Conservation (phyloP, 2,113 vertebrate species). For the Hucho hucho region DNA sequence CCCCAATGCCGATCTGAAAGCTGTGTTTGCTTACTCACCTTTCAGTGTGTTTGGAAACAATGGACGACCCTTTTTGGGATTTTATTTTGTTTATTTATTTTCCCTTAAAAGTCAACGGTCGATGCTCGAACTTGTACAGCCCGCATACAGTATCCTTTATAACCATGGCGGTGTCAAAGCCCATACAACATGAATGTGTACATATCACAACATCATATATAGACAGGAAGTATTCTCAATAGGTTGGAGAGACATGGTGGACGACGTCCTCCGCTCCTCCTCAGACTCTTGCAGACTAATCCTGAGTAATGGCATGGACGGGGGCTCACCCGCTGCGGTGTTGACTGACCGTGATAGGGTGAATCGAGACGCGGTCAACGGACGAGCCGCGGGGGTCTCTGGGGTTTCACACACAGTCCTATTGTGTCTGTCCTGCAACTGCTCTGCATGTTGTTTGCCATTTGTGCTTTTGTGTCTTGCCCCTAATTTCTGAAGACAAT, state of each 20-base stretch:
- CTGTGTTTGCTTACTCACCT: conserved; percentile 16
- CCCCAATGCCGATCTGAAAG: not conserved
- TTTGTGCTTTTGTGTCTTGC: no score
- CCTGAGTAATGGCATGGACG: conserved; percentile 64
- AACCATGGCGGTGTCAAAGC: not conserved
- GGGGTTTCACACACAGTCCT: not conserved
- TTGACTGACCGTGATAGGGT: conserved; percentile 48
- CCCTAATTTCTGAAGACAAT: no score
- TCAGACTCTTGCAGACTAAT: conserved; percentile 74
- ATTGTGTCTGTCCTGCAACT: no score
- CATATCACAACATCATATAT: not conserved
- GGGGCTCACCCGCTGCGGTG: conserved; percentile 43
- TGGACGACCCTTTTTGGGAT: not conserved
- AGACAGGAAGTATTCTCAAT: not conserved
- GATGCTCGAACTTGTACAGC: not conserved
- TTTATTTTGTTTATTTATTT: not conserved
- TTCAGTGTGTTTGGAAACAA: conserved; percentile 23
- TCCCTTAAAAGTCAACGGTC: not conserved
- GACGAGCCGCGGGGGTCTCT: not conserved
- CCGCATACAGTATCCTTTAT: not conserved
- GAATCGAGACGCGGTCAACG: conserved; percentile 31
- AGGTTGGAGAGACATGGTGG: conserved; percentile 46
- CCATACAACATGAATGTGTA: not conserved
- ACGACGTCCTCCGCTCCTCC: conserved; percentile 37
- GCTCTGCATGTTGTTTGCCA: no score